phyloP scores from a whole-genome alignment of 2,888 invertebrate genomes.

The Salpingus planirostris region DNA sequence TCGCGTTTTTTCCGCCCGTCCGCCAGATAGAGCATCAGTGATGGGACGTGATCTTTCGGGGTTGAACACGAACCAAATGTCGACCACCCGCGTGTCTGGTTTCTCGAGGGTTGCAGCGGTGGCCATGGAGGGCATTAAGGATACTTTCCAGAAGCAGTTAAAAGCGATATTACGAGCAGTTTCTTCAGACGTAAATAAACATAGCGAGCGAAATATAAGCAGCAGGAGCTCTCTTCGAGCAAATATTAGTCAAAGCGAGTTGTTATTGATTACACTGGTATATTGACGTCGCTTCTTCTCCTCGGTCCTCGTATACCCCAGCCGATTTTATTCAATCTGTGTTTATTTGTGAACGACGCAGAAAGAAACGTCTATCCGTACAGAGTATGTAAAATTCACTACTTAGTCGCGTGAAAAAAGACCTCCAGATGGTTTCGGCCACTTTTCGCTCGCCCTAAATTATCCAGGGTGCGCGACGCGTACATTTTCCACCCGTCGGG shows the following conservation, averaged over 20 bases:
- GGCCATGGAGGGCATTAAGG: slow-evolving; percentile 8
- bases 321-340: slow-evolving; percentile 16
- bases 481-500: slow-evolving; percentile 8
- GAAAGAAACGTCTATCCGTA: too few relatives aligned
- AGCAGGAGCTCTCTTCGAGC: slow-evolving; percentile 19
- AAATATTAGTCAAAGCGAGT: slow-evolving; percentile 26
- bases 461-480: slow-evolving; percentile 13
- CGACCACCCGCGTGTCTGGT: not conserved
- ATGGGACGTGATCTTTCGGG: slow-evolving; percentile 9
- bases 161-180: slow-evolving; percentile 18
- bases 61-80: slow-evolving; percentile 9
- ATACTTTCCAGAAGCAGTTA: slow-evolving; percentile 21
- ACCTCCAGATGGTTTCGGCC: slow-evolving; percentile 11
- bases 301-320: slow-evolving; percentile 4
- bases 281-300: slow-evolving; percentile 18
- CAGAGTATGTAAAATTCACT: slow-evolving; percentile 12
- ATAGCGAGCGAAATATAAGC: slow-evolving; percentile 20
- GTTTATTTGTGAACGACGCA: slow-evolving; percentile 13
- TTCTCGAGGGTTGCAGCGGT: too few relatives aligned
- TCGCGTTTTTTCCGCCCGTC: slow-evolving; percentile 5
- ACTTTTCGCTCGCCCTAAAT: slow-evolving; percentile 11
- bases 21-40: slow-evolving; percentile 2
- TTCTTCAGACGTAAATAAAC: slow-evolving; percentile 24
- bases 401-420: slow-evolving; percentile 5
- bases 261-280: slow-evolving; percentile 25